These are phyloP conservation scores for Oedothorax gibbosus DNA, from an alignment of 1,140 invertebrate species.

Conservation along the genomic window DNA sequence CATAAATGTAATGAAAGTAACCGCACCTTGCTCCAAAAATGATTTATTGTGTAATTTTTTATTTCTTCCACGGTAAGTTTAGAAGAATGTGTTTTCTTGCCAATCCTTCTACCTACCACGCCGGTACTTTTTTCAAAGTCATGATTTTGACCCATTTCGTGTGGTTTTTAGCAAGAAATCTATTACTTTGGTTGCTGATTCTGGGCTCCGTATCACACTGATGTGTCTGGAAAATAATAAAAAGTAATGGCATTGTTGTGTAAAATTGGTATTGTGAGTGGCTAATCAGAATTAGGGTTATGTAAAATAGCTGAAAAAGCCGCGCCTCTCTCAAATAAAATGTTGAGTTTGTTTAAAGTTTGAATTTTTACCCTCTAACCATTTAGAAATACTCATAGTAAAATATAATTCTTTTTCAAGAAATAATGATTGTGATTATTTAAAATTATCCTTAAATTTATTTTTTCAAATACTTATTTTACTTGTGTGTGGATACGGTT, in stretches of 20 bases:
- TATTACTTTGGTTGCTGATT: constrained; percentile 33
- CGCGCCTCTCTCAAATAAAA: constrained; percentile 4
- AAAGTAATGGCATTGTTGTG: constrained; percentile 11
- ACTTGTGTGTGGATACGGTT: too few relatives aligned
- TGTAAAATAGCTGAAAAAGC: constrained; percentile 13
- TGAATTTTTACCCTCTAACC: too few relatives aligned
- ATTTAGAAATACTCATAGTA: too few relatives aligned
- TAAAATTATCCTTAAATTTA: too few relatives aligned
- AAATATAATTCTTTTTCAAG: too few relatives aligned
- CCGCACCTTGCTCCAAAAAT: constrained; percentile 39
- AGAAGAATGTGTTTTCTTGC: constrained; percentile 21
- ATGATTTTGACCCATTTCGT: constrained; percentile 59
- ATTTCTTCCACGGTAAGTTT: constrained; percentile 17
- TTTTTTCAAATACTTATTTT: too few relatives aligned
- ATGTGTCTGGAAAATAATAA: constrained; percentile 17
- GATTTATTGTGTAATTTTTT: constrained; percentile 46
- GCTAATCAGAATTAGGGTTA: constrained; percentile 23
- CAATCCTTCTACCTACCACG: constrained; percentile 29
- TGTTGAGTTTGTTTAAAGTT: too few relatives aligned
- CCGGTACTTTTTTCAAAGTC: constrained; percentile 55
- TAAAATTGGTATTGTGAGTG: constrained; percentile 1
- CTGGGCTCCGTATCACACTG: constrained; percentile 8
- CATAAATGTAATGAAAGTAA: constrained; percentile 32
- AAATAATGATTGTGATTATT: too few relatives aligned
- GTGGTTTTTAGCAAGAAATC: constrained; percentile 21